Base-by-base conservation (phyloP, 2,797 vertebrate genomes). In the Aselliscus stoliczkanus region DNA sequence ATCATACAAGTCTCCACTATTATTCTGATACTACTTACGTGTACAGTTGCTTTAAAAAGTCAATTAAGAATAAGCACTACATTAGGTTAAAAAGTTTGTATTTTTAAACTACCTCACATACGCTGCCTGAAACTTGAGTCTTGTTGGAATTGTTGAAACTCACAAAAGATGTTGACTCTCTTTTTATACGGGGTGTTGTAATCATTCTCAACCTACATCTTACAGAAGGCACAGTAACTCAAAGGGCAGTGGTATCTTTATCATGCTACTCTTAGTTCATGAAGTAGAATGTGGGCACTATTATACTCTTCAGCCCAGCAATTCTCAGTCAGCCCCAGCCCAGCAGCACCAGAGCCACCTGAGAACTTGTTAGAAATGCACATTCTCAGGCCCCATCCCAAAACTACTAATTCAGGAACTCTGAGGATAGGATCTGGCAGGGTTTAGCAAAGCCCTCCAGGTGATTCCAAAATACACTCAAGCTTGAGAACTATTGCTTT, bases 11-110 rank as follows among this genome's bases (percentile, higher is more conserved):
- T 88, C 25, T 89, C 52, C 85, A 64, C 56, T 84, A 17, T 83
- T 95, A 93, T 44, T 97, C 79, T 64, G 44, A 94, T 88, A 95
- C 67, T 94, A 5, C 77, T 97, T 93, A 90, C 93, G 39, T 75
- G 5, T 37, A n/a, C 73, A 54, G 20, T 75, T 96, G 52, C 18
- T 96, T 96, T 89, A 82, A 87, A 87, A 73, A 96, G 47, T 21
- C 47, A 95, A 0, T 65, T 90, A 95, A 88, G 11, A 90, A 97
- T 88, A 58, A 97, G 21, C 37, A 86, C 21, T 64, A 94, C 18
- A 62, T 85, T 70, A 67, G 70, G 42, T 44, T 21, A 0, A 90
- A 89, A 76, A 27, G 44, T 44, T 95, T 93, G 0, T 65, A 50
- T 56, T 96, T 89, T 97, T 73, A 90, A 95, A 75, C 13, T 29